These are phyloP conservation scores for Actias luna DNA, from an alignment of 2,888 invertebrate species.

Conservation along the genomic window DNA sequence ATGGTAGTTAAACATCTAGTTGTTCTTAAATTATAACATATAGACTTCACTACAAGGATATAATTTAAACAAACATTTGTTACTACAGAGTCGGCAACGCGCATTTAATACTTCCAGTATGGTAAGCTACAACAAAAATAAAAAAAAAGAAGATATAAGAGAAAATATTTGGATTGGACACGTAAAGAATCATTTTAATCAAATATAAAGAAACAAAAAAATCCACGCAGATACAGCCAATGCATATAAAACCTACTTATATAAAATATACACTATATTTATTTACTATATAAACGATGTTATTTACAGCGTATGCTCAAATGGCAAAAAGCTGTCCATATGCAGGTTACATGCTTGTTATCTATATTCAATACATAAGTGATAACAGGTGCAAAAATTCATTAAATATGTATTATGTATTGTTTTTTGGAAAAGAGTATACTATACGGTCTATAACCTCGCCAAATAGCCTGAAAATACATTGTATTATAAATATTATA, in stretches of 20 bases:
- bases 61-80: too few species aligned
- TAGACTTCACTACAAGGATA: too few species aligned
- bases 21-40: too few species aligned
- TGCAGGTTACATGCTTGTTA: slow-evolving; percentile 54
- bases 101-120: too few species aligned
- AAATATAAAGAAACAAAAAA: background rate
- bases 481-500: slow-evolving; percentile 23
- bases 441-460: slow-evolving; percentile 21
- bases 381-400: slow-evolving; percentile 26
- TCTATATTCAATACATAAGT: slow-evolving; percentile 35
- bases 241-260: background rate
- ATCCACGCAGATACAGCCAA: background rate
- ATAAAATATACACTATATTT: background rate
- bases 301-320: slow-evolving; percentile 24
- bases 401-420: slow-evolving; percentile 8
- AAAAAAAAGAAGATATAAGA: too few species aligned
- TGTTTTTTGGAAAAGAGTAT: slow-evolving; percentile 14
- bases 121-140: too few species aligned
- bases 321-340: slow-evolving; percentile 54
- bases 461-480: slow-evolving; percentile 19
- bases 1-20: too few species aligned
- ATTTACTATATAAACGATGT: background rate
- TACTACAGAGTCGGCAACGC: too few species aligned
- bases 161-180: too few species aligned
- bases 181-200: background rate